Base-by-base conservation (phyloP, 2,888 invertebrate species). In the Diachrysia chrysitis region DNA sequence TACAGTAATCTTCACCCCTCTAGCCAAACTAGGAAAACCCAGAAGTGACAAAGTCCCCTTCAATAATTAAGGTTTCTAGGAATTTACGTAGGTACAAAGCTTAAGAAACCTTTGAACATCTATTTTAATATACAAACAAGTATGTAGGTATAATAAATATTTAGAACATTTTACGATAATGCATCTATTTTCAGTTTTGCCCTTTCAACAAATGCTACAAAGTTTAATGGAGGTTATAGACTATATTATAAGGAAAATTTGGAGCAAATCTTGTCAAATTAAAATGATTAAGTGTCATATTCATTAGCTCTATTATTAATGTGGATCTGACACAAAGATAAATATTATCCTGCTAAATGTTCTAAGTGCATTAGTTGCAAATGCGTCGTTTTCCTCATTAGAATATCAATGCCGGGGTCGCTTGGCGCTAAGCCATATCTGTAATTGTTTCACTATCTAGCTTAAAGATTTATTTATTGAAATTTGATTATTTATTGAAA, bases 391-490 rank as follows among this genome's bases (percentile, higher is more conserved):
- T 88, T 87, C 88, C 89, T 89, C 85, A 85, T 86, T 85, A 74
- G 72, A 69, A 72, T 71, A 83, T 87, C 89, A 91, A 89, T 90
- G 89, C 88, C 88, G 88, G 83, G 88, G 87, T 83, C 85, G 77
- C 69, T 67, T 83, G 73, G 82, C 73, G 70, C 76, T 76, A 67
- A 76, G 73, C 56, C 71, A 74, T 76, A 70, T 63, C 66, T 75
- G 78, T 74, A 69, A 59, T 65, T 66, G 73, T 72, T 69, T 70
- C 58, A 77, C 35, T 63, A 60, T 51, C 37, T 25, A 70, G 70
- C 23, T 56, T 57, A 71, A 66, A 57, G 25, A 51, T 14, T 64
- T 32, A 59, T 58, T 35, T 17, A 42, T 32, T 16, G 0, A n/a
- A n/a, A n/a, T n/a, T n/a, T n/a, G n/a, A n/a, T n/a, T n/a, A 42